Percentiles rank a stretch among this genome's conserved stretches.
phyloP scores from a whole-genome alignment of 2,113 vertebrate genomes.

The Speoplatyrhinus poulsoni region DNA sequence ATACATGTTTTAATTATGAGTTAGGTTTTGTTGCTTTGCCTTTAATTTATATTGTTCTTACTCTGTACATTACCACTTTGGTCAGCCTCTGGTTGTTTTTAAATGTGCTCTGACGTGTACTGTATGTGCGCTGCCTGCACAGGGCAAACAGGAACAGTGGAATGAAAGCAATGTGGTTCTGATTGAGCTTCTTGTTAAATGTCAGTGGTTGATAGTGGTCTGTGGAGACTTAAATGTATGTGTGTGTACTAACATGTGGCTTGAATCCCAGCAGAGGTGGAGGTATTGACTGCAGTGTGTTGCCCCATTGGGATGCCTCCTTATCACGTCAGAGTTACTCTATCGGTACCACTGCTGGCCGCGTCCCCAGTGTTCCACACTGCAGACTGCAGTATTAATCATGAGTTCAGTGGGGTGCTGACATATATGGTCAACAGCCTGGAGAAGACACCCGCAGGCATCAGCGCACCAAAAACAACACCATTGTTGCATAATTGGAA shows the following conservation, averaged over 20 bases:
- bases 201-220: conserved; percentile 33
- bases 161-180: conserved; percentile 31
- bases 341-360: neutral
- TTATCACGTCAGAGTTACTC: conserved; percentile 17
- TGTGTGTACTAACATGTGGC: conserved; percentile 24
- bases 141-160: neutral
- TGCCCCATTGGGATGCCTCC: conserved; percentile 17
- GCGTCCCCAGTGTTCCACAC: conserved; percentile 31
- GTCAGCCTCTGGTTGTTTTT: no score
- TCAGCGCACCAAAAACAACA: conserved; percentile 1
- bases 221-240: neutral
- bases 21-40: no score
- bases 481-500: neutral
- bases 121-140: conserved; percentile 13
- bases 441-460: conserved; percentile 28
- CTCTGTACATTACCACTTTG: no score
- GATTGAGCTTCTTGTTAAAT: conserved; percentile 33
- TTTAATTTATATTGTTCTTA: no score
- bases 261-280: conserved; percentile 21
- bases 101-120: no score
- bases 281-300: conserved; percentile 24
- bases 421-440: neutral
- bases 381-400: conserved; percentile 21
- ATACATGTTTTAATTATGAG: no score
- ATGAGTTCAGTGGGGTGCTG: conserved; percentile 22